phyloP scores from a whole-genome alignment of 2,888 invertebrate species.

The Metopia argyrocephala region DNA sequence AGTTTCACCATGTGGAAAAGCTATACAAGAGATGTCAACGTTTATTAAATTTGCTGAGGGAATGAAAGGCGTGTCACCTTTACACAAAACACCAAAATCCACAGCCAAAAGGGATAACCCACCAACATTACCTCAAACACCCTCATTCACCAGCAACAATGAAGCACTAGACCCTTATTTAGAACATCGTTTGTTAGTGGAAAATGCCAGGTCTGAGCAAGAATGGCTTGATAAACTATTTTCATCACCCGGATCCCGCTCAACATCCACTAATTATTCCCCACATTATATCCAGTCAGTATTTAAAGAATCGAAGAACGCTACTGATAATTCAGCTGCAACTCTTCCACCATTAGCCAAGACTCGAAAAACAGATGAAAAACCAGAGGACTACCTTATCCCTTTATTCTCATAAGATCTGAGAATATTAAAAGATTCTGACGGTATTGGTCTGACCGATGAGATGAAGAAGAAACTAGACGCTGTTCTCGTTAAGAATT shows the following conservation, averaged over 20 bases:
- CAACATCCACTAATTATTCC: background rate
- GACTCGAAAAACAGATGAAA: background rate
- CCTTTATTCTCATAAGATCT: constrained; percentile 27
- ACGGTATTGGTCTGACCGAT: constrained; percentile 25
- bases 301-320: background rate
- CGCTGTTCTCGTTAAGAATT: constrained; percentile 1
- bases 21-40: background rate
- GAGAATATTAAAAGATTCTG: constrained; percentile 16
- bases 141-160: background rate
- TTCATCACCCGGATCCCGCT: background rate
- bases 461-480: constrained; percentile 30
- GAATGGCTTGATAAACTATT: constrained; percentile 3
- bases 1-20: background rate
- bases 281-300: constrained; percentile 7
- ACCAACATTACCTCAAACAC: constrained; percentile 1
- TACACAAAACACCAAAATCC: background rate
- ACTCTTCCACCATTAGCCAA: background rate
- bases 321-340: background rate
- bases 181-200: too few species aligned
- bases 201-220: background rate
- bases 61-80: background rate
- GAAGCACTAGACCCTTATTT: too few species aligned
- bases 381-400: constrained; percentile 9
- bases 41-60: constrained; percentile 11
- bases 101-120: background rate